Evolutionary conservation across 1,140 invertebrate species (phyloP).

Genomic region (Ceratoteleas bidentatus): DNA sequence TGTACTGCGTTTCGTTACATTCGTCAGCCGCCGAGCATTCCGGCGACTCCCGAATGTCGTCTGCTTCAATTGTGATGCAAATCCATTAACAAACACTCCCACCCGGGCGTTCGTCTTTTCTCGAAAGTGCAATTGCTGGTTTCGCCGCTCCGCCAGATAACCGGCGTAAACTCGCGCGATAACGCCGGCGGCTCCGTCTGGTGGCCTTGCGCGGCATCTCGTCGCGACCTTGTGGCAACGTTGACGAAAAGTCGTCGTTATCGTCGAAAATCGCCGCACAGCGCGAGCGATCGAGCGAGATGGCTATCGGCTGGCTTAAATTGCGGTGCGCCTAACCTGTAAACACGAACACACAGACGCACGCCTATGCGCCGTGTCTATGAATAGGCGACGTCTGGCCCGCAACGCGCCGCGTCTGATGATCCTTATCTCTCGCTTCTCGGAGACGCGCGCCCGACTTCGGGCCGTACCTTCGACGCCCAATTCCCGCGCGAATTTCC

Average conservation of each 20-base stretch:
- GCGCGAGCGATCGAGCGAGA: conserved; percentile 4
- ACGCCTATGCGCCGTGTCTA: conserved; percentile 36
- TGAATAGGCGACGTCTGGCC: conserved; percentile 60
- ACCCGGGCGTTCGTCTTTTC: too few relatives aligned
- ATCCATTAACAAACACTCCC: too few relatives aligned
- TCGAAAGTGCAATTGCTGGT: too few relatives aligned
- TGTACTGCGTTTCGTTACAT: too few relatives aligned
- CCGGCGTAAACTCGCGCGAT: conserved; percentile 6
- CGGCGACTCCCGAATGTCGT: too few relatives aligned
- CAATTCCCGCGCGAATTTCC: neutral
- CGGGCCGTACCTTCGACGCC: neutral
- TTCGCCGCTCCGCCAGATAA: neutral
- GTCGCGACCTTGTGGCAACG: conserved; percentile 47
- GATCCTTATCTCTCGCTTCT: conserved; percentile 48
- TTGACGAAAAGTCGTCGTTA: conserved; percentile 29
- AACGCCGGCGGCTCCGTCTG: neutral
- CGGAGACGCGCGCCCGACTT: conserved; percentile 32
- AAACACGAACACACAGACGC: conserved; percentile 43
- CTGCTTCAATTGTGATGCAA: too few relatives aligned
- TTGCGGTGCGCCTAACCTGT: conserved; percentile 57
- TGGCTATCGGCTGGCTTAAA: conserved; percentile 42
- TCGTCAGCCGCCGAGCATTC: too few relatives aligned
- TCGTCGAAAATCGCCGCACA: conserved; percentile 10
- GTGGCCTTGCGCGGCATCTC: conserved; percentile 34
- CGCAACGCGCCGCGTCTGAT: conserved; percentile 47